phyloP scores from a whole-genome alignment of 1,140 invertebrate genomes.

The Hestina assimilis region DNA sequence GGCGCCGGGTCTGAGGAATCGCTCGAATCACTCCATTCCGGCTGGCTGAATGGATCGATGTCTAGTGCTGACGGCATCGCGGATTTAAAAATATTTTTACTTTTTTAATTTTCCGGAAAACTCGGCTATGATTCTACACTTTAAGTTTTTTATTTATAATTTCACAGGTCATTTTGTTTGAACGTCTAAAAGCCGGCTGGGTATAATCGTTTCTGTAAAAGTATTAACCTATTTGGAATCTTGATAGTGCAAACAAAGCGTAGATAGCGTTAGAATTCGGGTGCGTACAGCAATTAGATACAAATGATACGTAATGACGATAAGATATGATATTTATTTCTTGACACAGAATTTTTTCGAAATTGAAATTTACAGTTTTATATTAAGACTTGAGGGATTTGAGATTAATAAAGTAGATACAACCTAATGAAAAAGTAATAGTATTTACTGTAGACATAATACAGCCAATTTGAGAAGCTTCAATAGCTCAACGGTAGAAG shows the following conservation, averaged over 20 bases:
- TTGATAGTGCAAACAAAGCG: constrained; percentile 45
- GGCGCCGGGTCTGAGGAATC: constrained; percentile 58
- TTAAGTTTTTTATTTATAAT: constrained; percentile 1
- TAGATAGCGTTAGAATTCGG: constrained; percentile 42
- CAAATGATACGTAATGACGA: constrained; percentile 36
- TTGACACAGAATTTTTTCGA: no score
- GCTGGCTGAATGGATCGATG: constrained; percentile 61
- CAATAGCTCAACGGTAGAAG: no score
- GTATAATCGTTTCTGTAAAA: constrained; percentile 22
- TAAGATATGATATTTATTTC: constrained; percentile 29
- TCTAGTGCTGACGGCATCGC: constrained; percentile 63
- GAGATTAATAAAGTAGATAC: neutral
- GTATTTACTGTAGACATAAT: neutral
- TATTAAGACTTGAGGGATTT: no score
- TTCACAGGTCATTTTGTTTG: neutral
- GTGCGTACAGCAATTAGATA: constrained; percentile 54
- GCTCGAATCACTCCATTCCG: constrained; percentile 70
- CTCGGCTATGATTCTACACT: neutral
- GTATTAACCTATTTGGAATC: constrained; percentile 44
- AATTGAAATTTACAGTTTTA: no score
- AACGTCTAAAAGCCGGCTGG: constrained; percentile 2
- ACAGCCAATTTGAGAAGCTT: no score
- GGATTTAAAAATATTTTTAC: constrained; percentile 11
- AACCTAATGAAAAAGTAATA: neutral
- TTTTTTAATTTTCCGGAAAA: constrained; percentile 6